Conservation (phyloP, 1,140 invertebrate genomes). For the Maniola jurtina region DNA sequence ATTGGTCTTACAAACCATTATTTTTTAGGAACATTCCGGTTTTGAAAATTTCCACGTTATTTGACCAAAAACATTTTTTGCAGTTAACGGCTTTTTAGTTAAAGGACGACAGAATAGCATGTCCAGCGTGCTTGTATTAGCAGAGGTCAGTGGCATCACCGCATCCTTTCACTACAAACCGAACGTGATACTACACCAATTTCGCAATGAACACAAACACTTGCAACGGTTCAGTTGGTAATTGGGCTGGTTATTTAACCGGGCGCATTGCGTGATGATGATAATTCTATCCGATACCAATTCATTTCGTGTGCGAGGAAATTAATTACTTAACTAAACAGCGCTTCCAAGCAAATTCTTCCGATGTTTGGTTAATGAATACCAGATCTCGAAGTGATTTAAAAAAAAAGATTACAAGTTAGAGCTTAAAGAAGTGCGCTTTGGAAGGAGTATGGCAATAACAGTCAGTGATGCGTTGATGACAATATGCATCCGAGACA, state of each 20-base stretch:
- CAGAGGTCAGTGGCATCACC: not conserved
- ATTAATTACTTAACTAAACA: constrained; percentile 15
- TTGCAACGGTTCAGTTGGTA: constrained; percentile 27
- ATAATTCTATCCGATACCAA: constrained; percentile 23
- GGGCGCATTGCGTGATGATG: constrained; percentile 28
- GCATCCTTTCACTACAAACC: constrained; percentile 7
- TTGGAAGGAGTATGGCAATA: no score
- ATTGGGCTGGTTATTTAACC: constrained; percentile 31
- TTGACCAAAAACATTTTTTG: no score
- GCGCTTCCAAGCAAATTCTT: constrained; percentile 3
- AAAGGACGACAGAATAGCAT: no score
- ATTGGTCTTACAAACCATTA: no score
- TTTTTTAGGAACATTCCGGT: no score
- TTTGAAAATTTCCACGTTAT: no score
- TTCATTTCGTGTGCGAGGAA: constrained; percentile 18
- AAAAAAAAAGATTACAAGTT: no score
- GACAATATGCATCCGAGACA: no score
- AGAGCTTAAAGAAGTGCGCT: no score
- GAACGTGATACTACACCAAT: constrained; percentile 1
- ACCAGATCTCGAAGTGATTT: not conserved
- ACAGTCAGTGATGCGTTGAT: no score
- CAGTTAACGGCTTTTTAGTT: no score
- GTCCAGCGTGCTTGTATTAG: no score
- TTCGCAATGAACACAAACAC: constrained; percentile 15
- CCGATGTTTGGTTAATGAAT: not conserved